Percentiles rank a stretch among this genome's conserved stretches.
phyloP scores from a whole-genome alignment of 2,113 vertebrate species.

The Cacatua alba region DNA sequence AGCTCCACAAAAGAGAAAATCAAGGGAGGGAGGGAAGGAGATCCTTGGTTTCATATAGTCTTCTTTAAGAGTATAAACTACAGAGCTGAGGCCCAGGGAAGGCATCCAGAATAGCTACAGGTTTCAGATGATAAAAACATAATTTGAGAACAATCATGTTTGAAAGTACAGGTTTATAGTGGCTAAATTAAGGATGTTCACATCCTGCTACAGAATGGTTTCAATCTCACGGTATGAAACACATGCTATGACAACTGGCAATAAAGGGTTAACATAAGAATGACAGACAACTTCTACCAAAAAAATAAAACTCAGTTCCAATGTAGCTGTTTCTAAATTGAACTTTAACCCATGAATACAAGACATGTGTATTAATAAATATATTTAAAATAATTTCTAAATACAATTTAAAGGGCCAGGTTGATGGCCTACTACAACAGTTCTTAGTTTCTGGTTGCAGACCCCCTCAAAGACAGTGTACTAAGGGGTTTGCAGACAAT shows the following conservation, averaged over 20 bases:
- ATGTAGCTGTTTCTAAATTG: constrained; percentile 22
- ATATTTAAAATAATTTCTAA: constrained; percentile 12
- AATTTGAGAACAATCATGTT: not conserved
- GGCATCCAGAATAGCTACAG: not conserved
- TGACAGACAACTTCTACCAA: constrained; percentile 18
- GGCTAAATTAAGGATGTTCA: not conserved
- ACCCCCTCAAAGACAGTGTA: too few relatives aligned
- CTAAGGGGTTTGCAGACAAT: too few relatives aligned
- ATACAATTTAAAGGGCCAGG: constrained; percentile 34
- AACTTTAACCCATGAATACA: constrained; percentile 11
- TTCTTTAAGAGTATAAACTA: constrained; percentile 4
- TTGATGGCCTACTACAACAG: constrained; percentile 1
- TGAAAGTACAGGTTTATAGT: not conserved
- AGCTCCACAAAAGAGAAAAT: too few relatives aligned
- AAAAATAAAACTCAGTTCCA: not conserved
- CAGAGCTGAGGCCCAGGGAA: constrained; percentile 57
- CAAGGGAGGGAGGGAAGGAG: not conserved
- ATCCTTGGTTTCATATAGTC: not conserved
- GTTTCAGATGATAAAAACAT: not conserved
- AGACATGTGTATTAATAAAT: not conserved
- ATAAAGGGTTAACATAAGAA: constrained; percentile 27
- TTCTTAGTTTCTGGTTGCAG: too few relatives aligned
- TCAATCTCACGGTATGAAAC: not conserved
- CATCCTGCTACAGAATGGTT: not conserved
- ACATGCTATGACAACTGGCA: not conserved